phyloP scores from a whole-genome alignment of 2,797 vertebrate genomes.

The Numenius phaeopus region DNA sequence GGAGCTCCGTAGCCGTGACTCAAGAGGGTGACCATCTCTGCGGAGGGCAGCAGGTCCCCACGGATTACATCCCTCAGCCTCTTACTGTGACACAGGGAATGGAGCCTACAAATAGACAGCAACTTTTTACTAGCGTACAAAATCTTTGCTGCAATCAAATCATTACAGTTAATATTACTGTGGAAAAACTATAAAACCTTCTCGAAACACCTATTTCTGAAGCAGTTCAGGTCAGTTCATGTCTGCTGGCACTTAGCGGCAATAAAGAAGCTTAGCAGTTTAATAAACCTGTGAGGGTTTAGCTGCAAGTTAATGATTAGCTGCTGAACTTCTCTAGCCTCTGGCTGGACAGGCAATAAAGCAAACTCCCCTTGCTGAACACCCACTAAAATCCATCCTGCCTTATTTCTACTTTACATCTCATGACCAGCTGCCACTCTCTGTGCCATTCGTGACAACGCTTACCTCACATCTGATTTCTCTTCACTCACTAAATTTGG shows the following conservation, averaged over 20 bases:
- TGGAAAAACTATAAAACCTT: background rate
- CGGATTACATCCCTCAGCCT: conserved; percentile 78
- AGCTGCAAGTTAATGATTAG: background rate
- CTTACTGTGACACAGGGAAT: conserved; percentile 73
- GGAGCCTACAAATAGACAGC: conserved; percentile 76
- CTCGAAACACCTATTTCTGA: background rate
- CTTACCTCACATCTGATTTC: background rate
- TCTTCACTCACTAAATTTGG: background rate
- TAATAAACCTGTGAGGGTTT: background rate
- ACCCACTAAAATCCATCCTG: background rate
- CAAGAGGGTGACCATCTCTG: conserved; percentile 83
- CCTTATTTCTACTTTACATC: background rate
- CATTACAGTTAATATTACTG: too few species aligned
- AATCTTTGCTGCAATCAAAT: background rate
- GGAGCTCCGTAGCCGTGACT: conserved; percentile 78
- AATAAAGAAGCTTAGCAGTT: background rate
- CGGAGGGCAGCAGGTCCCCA: conserved; percentile 84
- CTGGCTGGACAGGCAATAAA: background rate
- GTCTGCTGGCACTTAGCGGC: background rate
- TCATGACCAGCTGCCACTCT: background rate
- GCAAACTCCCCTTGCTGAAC: background rate
- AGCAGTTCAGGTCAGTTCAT: background rate
- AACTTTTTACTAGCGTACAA: background rate
- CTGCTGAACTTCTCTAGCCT: background rate
- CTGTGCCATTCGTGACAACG: rapidly evolving